Percentiles rank a stretch among this genome's conserved stretches.
phyloP scores from a whole-genome alignment of 2,888 invertebrate genomes.

The Unio delphinus region DNA sequence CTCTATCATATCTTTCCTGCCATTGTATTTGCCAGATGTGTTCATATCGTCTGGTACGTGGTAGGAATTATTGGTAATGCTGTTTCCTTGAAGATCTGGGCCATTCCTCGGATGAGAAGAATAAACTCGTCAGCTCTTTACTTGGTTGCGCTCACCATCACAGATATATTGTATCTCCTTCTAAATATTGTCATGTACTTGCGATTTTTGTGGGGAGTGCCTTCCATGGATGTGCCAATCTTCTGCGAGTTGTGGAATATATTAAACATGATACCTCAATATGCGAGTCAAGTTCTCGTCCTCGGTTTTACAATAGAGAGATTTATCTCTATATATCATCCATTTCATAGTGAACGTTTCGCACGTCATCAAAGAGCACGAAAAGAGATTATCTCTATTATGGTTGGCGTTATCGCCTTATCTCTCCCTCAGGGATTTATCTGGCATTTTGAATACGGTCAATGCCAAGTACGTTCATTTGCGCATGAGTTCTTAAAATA shows the following conservation, averaged over 20 bases:
- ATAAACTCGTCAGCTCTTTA: constrained; percentile 67
- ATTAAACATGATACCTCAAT: constrained; percentile 62
- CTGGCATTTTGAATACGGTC: constrained; percentile 53
- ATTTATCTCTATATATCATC: constrained; percentile 62
- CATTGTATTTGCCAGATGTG: constrained; percentile 54
- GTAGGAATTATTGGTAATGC: constrained; percentile 66
- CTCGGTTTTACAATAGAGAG: constrained; percentile 67
- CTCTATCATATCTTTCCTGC: constrained; percentile 19
- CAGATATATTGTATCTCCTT: constrained; percentile 60
- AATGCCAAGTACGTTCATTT: neutral
- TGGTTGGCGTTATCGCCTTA: constrained; percentile 43
- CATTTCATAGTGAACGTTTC: constrained; percentile 62
- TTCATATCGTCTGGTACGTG: constrained; percentile 64
- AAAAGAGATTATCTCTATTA: constrained; percentile 53
- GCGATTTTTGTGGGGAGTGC: constrained; percentile 62
- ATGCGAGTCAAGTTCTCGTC: constrained; percentile 65
- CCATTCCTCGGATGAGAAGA: constrained; percentile 55
- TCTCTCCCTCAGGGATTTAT: constrained; percentile 64
- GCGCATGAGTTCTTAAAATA: constrained; percentile 40
- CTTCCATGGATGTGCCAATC: constrained; percentile 45
- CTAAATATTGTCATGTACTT: constrained; percentile 63
- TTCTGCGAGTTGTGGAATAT: constrained; percentile 65
- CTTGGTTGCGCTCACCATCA: constrained; percentile 62
- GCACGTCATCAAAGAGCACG: constrained; percentile 58
- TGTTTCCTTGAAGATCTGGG: constrained; percentile 64